These are phyloP conservation scores for Cathartes aura DNA, from an alignment of 2,113 vertebrate species.

Conservation along the genomic window DNA sequence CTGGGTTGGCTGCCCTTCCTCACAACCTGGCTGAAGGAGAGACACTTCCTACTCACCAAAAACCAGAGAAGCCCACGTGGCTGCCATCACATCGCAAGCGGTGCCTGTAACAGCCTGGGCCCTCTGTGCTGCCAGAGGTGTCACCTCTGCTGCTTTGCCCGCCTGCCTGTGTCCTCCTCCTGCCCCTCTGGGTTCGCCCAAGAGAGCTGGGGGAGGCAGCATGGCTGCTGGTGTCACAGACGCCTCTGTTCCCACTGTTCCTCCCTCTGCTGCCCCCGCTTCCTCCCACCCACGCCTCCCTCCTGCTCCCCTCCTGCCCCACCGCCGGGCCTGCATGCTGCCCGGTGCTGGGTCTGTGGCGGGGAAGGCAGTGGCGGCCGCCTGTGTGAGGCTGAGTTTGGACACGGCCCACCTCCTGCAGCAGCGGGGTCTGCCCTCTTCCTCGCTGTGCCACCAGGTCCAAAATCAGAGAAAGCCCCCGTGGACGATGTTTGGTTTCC, in stretches of 20 bases:
- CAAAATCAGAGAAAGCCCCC: not conserved
- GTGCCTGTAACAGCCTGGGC: not conserved
- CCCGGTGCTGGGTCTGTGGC: rapidly evolving
- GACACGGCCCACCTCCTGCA: rapidly evolving
- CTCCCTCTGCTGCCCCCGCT: rapidly evolving
- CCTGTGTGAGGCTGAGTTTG: not conserved
- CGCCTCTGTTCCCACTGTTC: not conserved
- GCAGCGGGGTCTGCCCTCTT: not conserved
- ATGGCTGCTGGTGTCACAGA: not conserved
- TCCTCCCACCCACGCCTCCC: rapidly evolving
- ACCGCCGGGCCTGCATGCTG: rapidly evolving
- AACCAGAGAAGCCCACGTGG: not conserved
- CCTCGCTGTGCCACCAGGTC: rapidly evolving
- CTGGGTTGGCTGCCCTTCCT: rapidly evolving
- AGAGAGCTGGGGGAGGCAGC: not conserved
- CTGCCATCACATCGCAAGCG: not conserved
- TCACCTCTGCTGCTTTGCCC: not conserved
- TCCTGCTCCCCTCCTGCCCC: not conserved
- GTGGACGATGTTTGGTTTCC: not conserved
- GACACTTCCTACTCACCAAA: conserved; percentile 4
- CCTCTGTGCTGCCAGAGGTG: not conserved
- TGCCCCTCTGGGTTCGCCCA: rapidly evolving
- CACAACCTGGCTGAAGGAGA: not conserved
- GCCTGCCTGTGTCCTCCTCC: not conserved
- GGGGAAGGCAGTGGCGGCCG: rapidly evolving